Base-by-base conservation (phyloP, 2,797 vertebrate species). In the Bradypodion pumilum region DNA sequence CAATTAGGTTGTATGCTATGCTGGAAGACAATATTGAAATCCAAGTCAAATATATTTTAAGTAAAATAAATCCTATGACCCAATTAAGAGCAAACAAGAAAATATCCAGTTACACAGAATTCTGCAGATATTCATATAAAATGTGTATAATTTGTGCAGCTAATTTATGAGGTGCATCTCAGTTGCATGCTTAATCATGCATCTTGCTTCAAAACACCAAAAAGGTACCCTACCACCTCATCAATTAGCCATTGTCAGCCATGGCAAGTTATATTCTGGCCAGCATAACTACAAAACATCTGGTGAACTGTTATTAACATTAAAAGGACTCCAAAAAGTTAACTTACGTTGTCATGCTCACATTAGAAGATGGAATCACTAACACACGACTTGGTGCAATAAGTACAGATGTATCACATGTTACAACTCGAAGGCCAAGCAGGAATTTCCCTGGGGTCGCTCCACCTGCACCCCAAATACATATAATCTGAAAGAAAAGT, bases 401-500 rank as follows among this genome's bases (percentile, higher is more conserved):
- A 63, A 99, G 96, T 19, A 99, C 96, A 0, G 98, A 99, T 0
- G 97, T 98, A 83, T 99, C 98, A 74, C 99, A 99, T 0, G 97
- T 98, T 82, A 99, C 97, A 72, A 99, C 99, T 90, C 97, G 92
- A 88, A 99, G 97, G 7, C 99, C 99, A 10, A 99, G 94, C 60
- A 99, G 93, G 94, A 99, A 99, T 85, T 99, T 99, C 88, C 99
- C 99, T 1, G 99, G 99, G 52, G 99, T 99, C 74, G 99, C 98
- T 87, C 98, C 99, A 60, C 98, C 98, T 66, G 97, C 98, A 93
- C 99, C 98, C 99, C 99, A 99, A 90, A 99, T 98, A 92, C 98
- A 99, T 82, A 99, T 97, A 70, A 99, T 98, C 98, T 99, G 90
- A 70, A 82, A 21, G 60, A 94, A 88, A 87, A 92, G 27, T 15